phyloP scores from a whole-genome alignment of 2,888 invertebrate species.

The Cordilura impudica region DNA sequence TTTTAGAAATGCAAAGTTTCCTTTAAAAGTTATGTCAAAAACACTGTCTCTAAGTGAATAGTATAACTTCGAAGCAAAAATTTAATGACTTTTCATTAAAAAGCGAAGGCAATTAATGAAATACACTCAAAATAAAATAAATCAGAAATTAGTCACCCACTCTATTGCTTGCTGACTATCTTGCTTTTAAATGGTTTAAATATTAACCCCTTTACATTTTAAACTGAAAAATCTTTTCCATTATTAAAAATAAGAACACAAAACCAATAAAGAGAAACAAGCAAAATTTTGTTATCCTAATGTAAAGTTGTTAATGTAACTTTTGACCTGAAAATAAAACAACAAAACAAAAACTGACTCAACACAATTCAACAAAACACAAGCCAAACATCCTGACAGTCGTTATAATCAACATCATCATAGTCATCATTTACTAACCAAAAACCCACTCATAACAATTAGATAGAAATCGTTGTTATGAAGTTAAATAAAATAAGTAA shows the following conservation, averaged over 20 bases:
- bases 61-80: too few relatives aligned
- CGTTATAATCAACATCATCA: background rate
- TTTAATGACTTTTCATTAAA: too few relatives aligned
- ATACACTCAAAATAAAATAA: too few relatives aligned
- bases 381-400: background rate
- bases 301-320: background rate
- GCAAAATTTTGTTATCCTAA: conserved; percentile 9
- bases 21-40: too few relatives aligned
- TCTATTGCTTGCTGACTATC: background rate
- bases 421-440: conserved; percentile 38
- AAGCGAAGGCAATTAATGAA: too few relatives aligned
- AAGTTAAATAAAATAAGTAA: background rate
- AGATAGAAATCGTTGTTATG: conserved; percentile 19
- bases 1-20: too few relatives aligned
- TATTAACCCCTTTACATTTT: background rate
- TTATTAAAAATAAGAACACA: background rate
- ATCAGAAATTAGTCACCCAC: too few relatives aligned
- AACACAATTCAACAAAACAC: background rate
- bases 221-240: background rate
- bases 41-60: too few relatives aligned
- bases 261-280: conserved; percentile 9
- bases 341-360: background rate
- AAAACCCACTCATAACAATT: conserved; percentile 27
- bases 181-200: conserved; percentile 3
- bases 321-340: conserved; percentile 8